Evolutionary conservation across 2,797 vertebrate genomes (phyloP).

Genomic region (Sebastes minor): DNA sequence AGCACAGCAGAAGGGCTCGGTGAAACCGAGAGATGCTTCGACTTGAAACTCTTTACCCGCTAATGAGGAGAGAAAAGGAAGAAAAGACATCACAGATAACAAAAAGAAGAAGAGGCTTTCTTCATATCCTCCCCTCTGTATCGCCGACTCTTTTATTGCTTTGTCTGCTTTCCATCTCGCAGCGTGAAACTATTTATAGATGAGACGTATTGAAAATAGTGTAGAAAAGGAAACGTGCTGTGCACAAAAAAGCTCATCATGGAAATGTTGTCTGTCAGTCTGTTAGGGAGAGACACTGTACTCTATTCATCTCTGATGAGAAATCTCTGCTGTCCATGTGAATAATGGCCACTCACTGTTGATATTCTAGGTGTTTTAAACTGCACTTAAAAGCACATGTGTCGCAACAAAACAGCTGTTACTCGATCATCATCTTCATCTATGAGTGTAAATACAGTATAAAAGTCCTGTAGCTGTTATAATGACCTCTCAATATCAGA

Average conservation of each 20-base stretch:
- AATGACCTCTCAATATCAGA: constrained; percentile 45
- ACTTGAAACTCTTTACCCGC: constrained; percentile 46
- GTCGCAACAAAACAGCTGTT: constrained; percentile 46
- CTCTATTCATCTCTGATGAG: constrained; percentile 48
- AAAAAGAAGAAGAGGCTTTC: constrained; percentile 38
- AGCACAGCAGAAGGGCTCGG: constrained; percentile 38
- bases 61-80: constrained; percentile 55
- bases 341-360: constrained; percentile 82
- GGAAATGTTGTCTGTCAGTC: constrained; percentile 49
- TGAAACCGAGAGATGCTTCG: constrained; percentile 42
- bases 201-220: constrained; percentile 57
- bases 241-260: constrained; percentile 32
- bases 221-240: constrained; percentile 44
- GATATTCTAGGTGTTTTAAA: constrained; percentile 63
- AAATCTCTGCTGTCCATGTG: constrained; percentile 69
- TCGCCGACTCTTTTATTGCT: constrained; percentile 48
- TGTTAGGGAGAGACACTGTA: constrained; percentile 29
- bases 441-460: constrained; percentile 50
- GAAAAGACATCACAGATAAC: constrained; percentile 48
- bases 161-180: constrained; percentile 53
- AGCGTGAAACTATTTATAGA: constrained; percentile 74
- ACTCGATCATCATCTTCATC: constrained; percentile 31
- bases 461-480: constrained; percentile 36
- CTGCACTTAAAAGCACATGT: constrained; percentile 76
- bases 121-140: constrained; percentile 45